phyloP scores from a whole-genome alignment of 2,113 vertebrate genomes.

The Vidua macroura region DNA sequence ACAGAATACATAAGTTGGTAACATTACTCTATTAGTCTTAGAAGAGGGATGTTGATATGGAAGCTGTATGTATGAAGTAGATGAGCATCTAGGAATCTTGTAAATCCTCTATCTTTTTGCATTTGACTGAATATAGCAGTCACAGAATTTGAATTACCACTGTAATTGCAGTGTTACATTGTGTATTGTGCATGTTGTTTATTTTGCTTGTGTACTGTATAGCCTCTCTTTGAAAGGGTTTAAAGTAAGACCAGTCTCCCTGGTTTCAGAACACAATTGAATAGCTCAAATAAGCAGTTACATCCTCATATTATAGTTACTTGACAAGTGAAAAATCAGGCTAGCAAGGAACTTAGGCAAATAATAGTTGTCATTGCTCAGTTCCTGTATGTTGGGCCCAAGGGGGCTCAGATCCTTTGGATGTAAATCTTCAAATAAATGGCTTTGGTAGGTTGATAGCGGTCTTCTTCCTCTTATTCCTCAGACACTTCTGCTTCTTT shows the following conservation, averaged over 20 bases:
- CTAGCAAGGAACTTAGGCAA: not conserved
- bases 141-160: not conserved
- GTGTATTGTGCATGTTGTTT: not conserved
- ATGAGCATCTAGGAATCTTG: not conserved
- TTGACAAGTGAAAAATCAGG: not conserved
- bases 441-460: not conserved
- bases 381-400: not conserved
- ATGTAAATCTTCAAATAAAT: not conserved
- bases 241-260: not conserved
- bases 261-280: not conserved
- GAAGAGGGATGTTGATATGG: not conserved
- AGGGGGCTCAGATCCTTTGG: not conserved
- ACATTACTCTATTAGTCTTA: not conserved
- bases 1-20: not conserved
- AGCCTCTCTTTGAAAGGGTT: not conserved
- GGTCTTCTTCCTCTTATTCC: not conserved
- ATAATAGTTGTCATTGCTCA: not conserved
- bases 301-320: not conserved
- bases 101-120: not conserved
- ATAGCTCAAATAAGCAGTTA: not conserved
- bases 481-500: not conserved
- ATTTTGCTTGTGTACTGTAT: not conserved
- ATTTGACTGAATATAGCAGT: not conserved
- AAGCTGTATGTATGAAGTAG: not conserved
- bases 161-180: not conserved